phyloP scores from a whole-genome alignment of 2,113 vertebrate genomes.

The Malurus melanocephalus region DNA sequence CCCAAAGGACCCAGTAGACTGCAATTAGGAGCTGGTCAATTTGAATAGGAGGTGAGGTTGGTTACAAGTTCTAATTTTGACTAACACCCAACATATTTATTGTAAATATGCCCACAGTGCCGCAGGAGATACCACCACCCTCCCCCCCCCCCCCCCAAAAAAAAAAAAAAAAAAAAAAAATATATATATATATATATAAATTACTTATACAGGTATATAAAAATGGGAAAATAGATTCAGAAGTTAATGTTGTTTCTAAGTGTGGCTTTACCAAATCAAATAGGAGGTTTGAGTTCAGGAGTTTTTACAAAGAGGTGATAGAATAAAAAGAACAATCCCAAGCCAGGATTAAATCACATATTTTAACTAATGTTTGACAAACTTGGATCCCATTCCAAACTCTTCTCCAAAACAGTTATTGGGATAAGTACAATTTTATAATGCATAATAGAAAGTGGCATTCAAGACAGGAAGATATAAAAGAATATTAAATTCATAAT shows the following conservation, averaged over 20 bases:
- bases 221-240: not conserved
- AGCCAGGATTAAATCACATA: not conserved
- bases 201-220: not conserved
- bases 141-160: too few species aligned
- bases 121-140: not conserved
- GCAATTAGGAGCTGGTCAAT: not conserved
- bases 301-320: not conserved
- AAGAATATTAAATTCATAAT: not conserved
- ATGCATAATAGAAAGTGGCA: not conserved
- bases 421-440: not conserved
- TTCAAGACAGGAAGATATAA: not conserved
- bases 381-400: not conserved
- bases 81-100: not conserved
- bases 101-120: accelerated
- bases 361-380: not conserved
- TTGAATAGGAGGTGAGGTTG: not conserved
- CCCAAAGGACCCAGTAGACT: not conserved
- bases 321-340: not conserved
- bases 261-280: not conserved
- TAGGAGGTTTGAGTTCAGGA: not conserved
- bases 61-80: not conserved
- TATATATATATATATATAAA: too few species aligned
- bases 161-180: too few species aligned
- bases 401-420: not conserved
- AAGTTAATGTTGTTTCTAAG: not conserved